phyloP scores from a whole-genome alignment of 2,113 vertebrate genomes.

The Martes martes region DNA sequence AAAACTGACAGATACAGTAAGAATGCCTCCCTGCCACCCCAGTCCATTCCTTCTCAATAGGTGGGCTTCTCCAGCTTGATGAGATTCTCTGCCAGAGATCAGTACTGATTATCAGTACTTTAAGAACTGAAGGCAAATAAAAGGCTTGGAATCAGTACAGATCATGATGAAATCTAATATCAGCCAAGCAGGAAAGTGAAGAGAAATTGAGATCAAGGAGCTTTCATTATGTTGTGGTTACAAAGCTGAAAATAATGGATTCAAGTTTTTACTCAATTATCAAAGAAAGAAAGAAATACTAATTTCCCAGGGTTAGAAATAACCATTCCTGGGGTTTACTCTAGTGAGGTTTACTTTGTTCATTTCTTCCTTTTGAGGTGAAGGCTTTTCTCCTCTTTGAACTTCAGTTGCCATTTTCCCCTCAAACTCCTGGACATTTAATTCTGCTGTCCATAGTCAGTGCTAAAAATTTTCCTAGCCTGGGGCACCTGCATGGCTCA shows the following conservation, averaged over 20 bases:
- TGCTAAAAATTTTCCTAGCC: neutral
- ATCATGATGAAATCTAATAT: neutral
- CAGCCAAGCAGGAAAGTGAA: neutral
- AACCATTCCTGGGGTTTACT: neutral
- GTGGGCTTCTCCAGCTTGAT: neutral
- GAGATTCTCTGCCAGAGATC: neutral
- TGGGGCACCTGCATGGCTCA: no score
- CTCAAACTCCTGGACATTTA: neutral
- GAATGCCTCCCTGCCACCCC: neutral
- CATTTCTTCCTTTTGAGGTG: neutral
- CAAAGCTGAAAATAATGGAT: neutral
- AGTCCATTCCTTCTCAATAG: neutral
- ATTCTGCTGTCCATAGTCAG: neutral
- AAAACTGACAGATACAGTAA: neutral
- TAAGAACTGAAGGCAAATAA: neutral
- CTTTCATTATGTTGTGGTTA: neutral
- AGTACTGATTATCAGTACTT: neutral
- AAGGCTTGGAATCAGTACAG: neutral
- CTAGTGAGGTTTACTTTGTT: neutral
- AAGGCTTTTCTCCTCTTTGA: neutral
- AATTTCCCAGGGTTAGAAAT: neutral
- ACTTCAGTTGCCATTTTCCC: neutral
- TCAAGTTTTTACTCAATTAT: neutral
- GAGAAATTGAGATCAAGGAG: neutral
- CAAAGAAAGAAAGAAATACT: neutral